phyloP scores from a whole-genome alignment of 2,113 vertebrate genomes.

The Numenius arquata region DNA sequence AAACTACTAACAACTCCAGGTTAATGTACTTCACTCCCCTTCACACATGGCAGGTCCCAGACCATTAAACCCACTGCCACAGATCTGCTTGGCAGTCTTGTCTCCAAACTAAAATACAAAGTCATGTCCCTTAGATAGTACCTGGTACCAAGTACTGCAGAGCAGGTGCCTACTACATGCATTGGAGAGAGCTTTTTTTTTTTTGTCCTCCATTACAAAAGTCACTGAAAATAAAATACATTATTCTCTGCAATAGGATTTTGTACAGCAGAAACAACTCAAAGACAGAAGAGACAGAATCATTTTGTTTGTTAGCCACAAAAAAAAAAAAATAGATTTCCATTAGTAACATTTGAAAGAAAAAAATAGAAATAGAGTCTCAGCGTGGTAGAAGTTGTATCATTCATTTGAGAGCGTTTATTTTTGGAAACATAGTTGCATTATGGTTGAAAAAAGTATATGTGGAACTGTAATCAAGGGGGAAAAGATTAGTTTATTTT shows the following conservation, averaged over 20 bases:
- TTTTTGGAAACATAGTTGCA: not conserved
- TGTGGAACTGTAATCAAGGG: not conserved
- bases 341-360: not conserved
- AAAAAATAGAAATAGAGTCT: not conserved
- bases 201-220: not conserved
- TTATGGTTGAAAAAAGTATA: not conserved
- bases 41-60: not conserved
- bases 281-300: rapidly evolving
- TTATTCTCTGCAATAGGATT: no score
- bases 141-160: rapidly evolving
- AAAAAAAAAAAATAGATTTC: not conserved
- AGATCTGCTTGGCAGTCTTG: not conserved
- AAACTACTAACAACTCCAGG: not conserved
- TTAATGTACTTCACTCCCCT: not conserved
- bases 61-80: no score
- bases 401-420: not conserved
- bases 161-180: not conserved
- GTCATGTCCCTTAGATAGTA: not conserved
- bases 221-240: not conserved
- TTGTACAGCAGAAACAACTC: not conserved
- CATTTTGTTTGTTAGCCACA: not conserved
- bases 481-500: not conserved
- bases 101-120: not conserved
- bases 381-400: rapidly evolving
- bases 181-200: not conserved